Conservation (phyloP, 2,888 invertebrate genomes). For the Arrhopalites spinosus region DNA sequence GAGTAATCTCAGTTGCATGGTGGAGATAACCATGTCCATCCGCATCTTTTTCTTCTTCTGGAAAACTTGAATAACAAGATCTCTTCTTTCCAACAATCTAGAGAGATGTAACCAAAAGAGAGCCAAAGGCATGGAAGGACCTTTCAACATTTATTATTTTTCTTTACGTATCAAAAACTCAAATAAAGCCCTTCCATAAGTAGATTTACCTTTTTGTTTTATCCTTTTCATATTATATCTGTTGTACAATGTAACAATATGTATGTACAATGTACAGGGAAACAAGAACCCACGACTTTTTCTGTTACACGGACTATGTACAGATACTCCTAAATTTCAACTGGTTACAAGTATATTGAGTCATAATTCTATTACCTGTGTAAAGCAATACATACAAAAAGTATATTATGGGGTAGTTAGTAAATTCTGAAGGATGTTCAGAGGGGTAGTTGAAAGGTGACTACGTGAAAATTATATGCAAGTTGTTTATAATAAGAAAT, state of each 20-base stretch:
- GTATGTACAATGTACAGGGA: too few species aligned
- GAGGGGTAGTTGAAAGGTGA: neutral
- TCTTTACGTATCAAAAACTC: slow-evolving; percentile 11
- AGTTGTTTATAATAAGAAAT: slow-evolving; percentile 22
- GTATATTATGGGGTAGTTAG: too few species aligned
- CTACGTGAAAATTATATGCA: neutral
- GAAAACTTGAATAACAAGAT: slow-evolving; percentile 26
- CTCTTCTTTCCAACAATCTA: neutral
- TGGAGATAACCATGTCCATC: neutral
- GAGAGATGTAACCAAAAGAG: neutral
- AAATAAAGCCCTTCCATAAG: slow-evolving; percentile 7
- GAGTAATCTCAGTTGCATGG: slow-evolving; percentile 14
- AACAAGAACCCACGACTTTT: too few species aligned
- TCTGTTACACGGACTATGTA: neutral
- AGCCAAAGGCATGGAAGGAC: slow-evolving; percentile 29
- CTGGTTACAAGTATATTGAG: too few species aligned
- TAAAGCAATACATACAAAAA: neutral
- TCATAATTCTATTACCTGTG: neutral
- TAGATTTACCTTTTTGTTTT: neutral
- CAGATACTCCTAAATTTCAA: too few species aligned
- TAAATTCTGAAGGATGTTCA: too few species aligned
- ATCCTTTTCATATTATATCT: neutral
- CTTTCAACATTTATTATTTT: slow-evolving; percentile 27
- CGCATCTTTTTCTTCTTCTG: slow-evolving; percentile 1
- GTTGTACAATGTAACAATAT: too few species aligned